Percentiles rank a stretch among this genome's conserved stretches.
Evolutionary conservation across 2,888 invertebrate species (phyloP).

Genomic region (Clostera curtula): DNA sequence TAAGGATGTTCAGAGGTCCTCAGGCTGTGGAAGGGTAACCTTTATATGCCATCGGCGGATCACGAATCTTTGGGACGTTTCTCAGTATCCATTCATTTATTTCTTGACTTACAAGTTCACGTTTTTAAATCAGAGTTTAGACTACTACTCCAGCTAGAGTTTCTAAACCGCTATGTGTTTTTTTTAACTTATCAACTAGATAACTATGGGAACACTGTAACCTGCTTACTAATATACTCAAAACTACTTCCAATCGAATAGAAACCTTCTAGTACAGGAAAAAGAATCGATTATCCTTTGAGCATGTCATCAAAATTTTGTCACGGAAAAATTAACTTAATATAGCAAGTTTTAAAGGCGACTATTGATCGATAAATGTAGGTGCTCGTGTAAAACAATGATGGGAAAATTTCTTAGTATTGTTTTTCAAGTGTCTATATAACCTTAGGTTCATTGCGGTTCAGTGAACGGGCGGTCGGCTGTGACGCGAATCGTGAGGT

Average conservation of each 20-base stretch:
- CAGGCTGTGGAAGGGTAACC: no score
- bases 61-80: no score
- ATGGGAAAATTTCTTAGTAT: constrained; percentile 50
- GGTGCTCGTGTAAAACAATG: constrained; percentile 25
- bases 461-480: constrained; percentile 35
- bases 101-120: no score
- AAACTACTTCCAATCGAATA: constrained; percentile 11
- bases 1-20: no score
- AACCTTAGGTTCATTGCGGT: constrained; percentile 48
- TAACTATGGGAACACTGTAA: constrained; percentile 30
- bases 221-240: constrained; percentile 12
- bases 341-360: constrained; percentile 2
- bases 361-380: constrained; percentile 11
- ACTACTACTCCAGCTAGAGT: no score
- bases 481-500: constrained; percentile 13
- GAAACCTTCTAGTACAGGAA: constrained; percentile 5
- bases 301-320: constrained; percentile 1
- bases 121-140: no score
- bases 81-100: no score
- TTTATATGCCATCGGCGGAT: no score
- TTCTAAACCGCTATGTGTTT: no score
- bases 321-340: constrained; percentile 9
- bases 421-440: constrained; percentile 45
- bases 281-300: constrained; percentile 11
- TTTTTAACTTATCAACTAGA: no score